These are phyloP conservation scores for Orgyia antiqua DNA, from an alignment of 2,888 invertebrate genomes.

Conservation along the genomic window DNA sequence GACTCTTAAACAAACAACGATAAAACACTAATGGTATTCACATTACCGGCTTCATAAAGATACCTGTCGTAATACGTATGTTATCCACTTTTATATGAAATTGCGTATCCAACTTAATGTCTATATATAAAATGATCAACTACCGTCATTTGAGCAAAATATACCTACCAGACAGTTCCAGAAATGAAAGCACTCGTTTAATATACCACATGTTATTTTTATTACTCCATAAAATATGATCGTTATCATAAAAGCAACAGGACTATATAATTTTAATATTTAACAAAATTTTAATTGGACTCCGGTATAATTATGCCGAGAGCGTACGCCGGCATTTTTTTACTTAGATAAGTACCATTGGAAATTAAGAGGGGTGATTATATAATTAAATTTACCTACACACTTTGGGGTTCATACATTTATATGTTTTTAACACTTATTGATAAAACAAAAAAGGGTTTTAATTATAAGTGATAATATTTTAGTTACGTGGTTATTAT, in stretches of 20 bases:
- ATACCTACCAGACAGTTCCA: not conserved
- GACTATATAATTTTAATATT: conserved; percentile 4
- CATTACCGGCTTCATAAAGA: conserved; percentile 7
- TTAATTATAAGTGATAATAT: too few species aligned
- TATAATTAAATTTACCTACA: conserved; percentile 22
- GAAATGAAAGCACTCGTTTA: conserved; percentile 1
- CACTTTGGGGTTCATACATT: too few species aligned
- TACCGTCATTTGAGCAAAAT: not conserved
- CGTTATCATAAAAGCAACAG: not conserved
- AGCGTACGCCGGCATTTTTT: too few species aligned
- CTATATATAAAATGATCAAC: not conserved
- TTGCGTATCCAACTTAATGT: too few species aligned
- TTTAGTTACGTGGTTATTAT: too few species aligned
- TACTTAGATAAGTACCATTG: too few species aligned
- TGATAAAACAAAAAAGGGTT: too few species aligned
- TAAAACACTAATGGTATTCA: conserved; percentile 9
- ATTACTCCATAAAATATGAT: conserved; percentile 4
- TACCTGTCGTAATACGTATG: conserved; percentile 2
- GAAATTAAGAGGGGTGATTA: conserved; percentile 16
- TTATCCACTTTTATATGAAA: too few species aligned
- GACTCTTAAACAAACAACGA: conserved; percentile 2
- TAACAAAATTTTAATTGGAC: conserved; percentile 15
- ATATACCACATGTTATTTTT: conserved; percentile 1
- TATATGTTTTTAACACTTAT: too few species aligned
- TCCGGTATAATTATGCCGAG: conserved; percentile 21